phyloP scores from a whole-genome alignment of 2,888 invertebrate genomes.

The Blastobasis adustella region DNA sequence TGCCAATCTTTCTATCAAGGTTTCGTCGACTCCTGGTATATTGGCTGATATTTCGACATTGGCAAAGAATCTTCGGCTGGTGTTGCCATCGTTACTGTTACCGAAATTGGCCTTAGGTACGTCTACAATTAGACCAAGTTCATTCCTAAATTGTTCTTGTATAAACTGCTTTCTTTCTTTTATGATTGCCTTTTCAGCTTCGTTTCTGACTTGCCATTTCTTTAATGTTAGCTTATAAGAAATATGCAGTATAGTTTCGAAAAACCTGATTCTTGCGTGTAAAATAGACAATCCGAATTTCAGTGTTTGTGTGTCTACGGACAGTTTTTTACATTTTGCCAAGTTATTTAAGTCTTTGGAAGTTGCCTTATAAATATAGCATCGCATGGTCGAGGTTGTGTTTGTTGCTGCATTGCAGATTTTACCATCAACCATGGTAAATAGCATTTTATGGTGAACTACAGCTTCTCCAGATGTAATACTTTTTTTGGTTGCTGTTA shows the following conservation, averaged over 20 bases:
- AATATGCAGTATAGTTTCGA: not conserved
- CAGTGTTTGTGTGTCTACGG: not conserved
- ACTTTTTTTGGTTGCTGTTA: not conserved
- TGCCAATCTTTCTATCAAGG: not conserved
- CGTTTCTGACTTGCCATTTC: not conserved
- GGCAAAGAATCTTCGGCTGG: conserved; percentile 20
- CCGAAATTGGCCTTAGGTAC: conserved; percentile 7
- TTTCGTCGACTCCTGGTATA: not conserved
- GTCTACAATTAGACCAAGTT: conserved; percentile 22
- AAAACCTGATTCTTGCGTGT: not conserved
- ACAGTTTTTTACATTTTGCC: not conserved
- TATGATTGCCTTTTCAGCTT: not conserved
- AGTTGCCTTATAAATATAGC: conserved; percentile 11
- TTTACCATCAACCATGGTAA: conserved; percentile 18
- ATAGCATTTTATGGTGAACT: conserved; percentile 2
- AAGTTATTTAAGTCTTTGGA: conserved; percentile 10
- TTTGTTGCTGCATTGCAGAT: conserved; percentile 14
- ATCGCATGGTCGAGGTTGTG: conserved; percentile 12
- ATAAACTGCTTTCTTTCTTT: not conserved
- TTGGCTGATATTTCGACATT: not conserved
- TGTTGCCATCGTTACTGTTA: conserved; percentile 14
- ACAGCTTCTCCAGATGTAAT: not conserved
- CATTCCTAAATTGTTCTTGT: not conserved
- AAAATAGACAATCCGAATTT: not conserved
- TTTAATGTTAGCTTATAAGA: not conserved